These are phyloP conservation scores for Uria lomvia DNA, from an alignment of 2,113 vertebrate genomes.

Conservation along the genomic window DNA sequence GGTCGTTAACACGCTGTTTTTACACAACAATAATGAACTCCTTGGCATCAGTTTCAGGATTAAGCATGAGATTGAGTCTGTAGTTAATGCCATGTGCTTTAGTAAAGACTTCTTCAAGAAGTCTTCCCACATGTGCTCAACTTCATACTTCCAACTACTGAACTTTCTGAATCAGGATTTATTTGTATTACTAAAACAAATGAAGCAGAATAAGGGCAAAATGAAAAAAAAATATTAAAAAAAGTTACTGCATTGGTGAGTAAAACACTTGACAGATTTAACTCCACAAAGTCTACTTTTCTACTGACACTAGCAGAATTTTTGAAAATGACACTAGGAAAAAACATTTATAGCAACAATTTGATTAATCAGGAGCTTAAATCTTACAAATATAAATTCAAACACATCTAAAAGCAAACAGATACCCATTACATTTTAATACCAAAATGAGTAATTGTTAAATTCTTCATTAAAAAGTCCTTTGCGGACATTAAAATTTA, in stretches of 20 bases:
- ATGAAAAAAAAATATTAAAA: not conserved
- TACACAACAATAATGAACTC: not conserved
- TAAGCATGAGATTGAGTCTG: not conserved
- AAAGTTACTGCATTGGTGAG: not conserved
- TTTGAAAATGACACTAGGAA: not conserved
- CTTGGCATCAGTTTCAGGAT: not conserved
- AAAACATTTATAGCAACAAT: not conserved
- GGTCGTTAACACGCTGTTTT: not conserved
- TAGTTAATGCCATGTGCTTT: not conserved
- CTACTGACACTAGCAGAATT: not conserved
- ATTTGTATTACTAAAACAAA: not conserved
- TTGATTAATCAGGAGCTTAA: not conserved
- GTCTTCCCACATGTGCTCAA: not conserved
- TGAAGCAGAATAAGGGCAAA: not conserved
- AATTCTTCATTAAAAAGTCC: not conserved
- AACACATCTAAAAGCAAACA: not conserved
- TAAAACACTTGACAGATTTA: not conserved
- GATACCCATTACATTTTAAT: not conserved
- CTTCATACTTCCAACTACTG: not conserved
- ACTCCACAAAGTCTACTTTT: not conserved
- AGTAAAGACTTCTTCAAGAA: not conserved
- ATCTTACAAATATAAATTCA: not conserved
- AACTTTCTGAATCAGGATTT: not conserved
- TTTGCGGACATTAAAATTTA: not conserved
- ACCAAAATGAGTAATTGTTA: not conserved